These are phyloP conservation scores for Elephantulus edwardii DNA, from an alignment of 2,113 vertebrate species.

Conservation along the genomic window DNA sequence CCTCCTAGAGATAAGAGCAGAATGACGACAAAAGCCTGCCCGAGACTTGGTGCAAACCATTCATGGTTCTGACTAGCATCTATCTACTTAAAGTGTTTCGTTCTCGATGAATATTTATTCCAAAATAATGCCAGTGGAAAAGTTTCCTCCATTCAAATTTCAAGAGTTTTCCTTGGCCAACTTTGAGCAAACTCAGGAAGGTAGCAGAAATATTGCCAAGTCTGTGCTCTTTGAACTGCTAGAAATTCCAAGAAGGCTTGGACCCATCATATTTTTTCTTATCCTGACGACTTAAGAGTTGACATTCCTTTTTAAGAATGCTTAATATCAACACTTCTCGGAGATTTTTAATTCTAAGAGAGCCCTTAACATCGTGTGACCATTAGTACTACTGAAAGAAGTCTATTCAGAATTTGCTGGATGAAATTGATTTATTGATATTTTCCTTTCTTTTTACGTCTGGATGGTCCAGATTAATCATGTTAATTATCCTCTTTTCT, in stretches of 20 bases:
- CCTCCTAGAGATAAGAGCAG: constrained; percentile 7
- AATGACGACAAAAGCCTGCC: not conserved
- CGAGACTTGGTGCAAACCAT: not conserved
- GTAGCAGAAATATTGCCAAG: constrained; percentile 73
- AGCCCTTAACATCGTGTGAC: not conserved
- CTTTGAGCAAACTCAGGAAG: constrained; percentile 66
- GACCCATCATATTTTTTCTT: constrained; percentile 59
- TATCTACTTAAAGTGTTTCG: constrained; percentile 58
- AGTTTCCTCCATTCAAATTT: constrained; percentile 71
- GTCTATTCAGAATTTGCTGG: not conserved
- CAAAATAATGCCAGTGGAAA: constrained; percentile 73
- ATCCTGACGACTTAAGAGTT: constrained; percentile 63
- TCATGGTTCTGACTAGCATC: constrained; percentile 11
- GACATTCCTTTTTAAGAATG: constrained; percentile 66
- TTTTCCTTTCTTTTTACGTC: not conserved
- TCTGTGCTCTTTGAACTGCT: constrained; percentile 74
- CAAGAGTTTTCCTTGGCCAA: constrained; percentile 61
- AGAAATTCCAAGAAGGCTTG: constrained; percentile 75
- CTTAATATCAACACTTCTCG: constrained; percentile 41
- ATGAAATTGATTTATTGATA: not conserved
- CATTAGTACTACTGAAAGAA: not conserved
- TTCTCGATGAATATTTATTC: constrained; percentile 65
- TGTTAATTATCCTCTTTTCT: not conserved
- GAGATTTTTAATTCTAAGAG: constrained; percentile 46
- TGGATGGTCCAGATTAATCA: not conserved